Evolutionary conservation across 2,797 vertebrate species (phyloP).

Genomic region (Alectoris magna): DNA sequence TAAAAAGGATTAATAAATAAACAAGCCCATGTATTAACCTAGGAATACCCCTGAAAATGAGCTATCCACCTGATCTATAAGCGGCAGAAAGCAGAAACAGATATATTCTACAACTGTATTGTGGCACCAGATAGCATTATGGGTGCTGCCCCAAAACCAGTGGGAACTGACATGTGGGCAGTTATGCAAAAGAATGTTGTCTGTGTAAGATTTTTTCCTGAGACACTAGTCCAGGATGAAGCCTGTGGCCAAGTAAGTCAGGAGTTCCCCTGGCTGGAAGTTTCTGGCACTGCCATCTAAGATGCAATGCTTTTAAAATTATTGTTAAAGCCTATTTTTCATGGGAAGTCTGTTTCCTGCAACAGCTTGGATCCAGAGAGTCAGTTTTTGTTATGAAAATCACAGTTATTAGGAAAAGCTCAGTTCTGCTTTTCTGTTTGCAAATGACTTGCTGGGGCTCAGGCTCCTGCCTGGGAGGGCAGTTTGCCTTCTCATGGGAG

Average conservation of each 20-base stretch:
- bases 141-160: not conserved
- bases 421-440: constrained; percentile 5
- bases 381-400: not conserved
- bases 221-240: not conserved
- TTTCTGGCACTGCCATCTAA: not conserved
- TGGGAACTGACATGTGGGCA: not conserved
- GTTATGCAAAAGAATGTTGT: not conserved
- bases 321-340: constrained; percentile 2
- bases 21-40: not conserved
- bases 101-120: not conserved
- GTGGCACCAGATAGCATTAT: not conserved
- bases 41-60: not conserved
- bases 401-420: not conserved
- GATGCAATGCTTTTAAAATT: not conserved
- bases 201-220: not conserved
- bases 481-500: not conserved
- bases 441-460: not conserved
- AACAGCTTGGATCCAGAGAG: not conserved
- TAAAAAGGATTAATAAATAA: not conserved
- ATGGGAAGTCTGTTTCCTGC: not conserved
- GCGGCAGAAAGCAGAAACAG: not conserved
- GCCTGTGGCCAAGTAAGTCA: not conserved
- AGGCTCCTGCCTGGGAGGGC: not conserved
- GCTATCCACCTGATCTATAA: not conserved
- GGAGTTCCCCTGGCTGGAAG: not conserved